These are phyloP conservation scores for Tribolium castaneum DNA, from an alignment of 1,140 invertebrate species.

Conservation along the genomic window DNA sequence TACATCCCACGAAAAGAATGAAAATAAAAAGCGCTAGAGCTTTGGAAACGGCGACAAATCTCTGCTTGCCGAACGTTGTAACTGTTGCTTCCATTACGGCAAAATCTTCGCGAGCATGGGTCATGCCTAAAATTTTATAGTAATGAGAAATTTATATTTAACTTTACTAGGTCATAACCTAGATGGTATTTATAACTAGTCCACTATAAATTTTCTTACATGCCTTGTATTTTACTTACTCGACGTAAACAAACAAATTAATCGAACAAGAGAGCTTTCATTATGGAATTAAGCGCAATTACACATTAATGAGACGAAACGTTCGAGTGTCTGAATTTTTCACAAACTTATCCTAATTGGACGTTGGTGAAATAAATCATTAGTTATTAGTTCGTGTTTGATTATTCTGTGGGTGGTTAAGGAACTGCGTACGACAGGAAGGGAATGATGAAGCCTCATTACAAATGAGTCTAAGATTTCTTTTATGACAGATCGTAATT, in stretches of 20 bases:
- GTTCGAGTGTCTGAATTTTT: background rate
- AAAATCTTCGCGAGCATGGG: constrained; percentile 39
- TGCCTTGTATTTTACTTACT: background rate
- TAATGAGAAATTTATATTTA: constrained; percentile 33
- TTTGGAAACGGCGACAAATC: constrained; percentile 49
- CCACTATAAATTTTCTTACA: constrained; percentile 15
- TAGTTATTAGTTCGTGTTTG: background rate
- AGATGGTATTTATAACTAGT: constrained; percentile 28
- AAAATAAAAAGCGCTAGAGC: constrained; percentile 46
- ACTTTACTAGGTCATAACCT: constrained; percentile 29
- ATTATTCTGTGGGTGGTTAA: background rate
- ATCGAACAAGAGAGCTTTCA: constrained; percentile 22
- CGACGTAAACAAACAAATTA: constrained; percentile 18
- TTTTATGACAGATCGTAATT: constrained; percentile 35
- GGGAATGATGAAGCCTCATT: constrained; percentile 4
- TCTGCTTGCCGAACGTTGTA: constrained; percentile 46
- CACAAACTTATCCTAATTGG: background rate
- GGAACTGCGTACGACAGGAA: background rate
- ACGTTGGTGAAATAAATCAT: background rate
- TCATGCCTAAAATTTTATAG: constrained; percentile 44
- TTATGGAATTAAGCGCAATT: background rate
- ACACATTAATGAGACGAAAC: background rate
- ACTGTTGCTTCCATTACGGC: constrained; percentile 46
- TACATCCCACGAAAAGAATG: constrained; percentile 40
- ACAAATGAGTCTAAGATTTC: constrained; percentile 26